Conservation (phyloP, 2,888 invertebrate species). For the Sturmia bella region DNA sequence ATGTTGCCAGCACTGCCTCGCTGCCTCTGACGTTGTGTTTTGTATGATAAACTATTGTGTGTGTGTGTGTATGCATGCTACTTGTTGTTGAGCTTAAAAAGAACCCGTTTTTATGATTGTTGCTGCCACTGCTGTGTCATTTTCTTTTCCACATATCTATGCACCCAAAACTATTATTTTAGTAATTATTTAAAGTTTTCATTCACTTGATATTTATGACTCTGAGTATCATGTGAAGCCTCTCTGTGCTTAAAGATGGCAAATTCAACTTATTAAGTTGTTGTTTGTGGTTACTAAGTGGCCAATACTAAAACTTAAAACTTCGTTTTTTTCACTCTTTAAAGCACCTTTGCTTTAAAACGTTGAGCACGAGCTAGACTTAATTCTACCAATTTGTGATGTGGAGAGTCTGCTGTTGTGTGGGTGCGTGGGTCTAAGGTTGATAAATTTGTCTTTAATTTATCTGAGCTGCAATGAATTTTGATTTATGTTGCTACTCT, state of each 20-base stretch:
- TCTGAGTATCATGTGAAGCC: neutral
- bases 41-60: slow-evolving; percentile 35
- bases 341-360: neutral
- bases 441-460: slow-evolving; percentile 46
- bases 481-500: slow-evolving; percentile 78
- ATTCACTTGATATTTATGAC: slow-evolving; percentile 33
- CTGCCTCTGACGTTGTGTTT: slow-evolving; percentile 29
- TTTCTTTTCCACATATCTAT: slow-evolving; percentile 5
- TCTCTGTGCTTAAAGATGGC: neutral
- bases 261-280: slow-evolving; percentile 42
- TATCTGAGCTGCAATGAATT: slow-evolving; percentile 73
- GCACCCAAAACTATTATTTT: slow-evolving; percentile 49
- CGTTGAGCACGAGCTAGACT: neutral
- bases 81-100: slow-evolving; percentile 44
- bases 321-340: slow-evolving; percentile 57
- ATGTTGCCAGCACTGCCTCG: slow-evolving; percentile 42
- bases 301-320: slow-evolving; percentile 35
- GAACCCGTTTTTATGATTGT: slow-evolving; percentile 35
- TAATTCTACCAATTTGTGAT: slow-evolving; percentile 27
- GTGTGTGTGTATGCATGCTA: slow-evolving; percentile 29
- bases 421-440: slow-evolving; percentile 71
- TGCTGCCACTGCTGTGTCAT: slow-evolving; percentile 64
- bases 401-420: slow-evolving; percentile 46
- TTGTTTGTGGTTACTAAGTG: slow-evolving; percentile 50
- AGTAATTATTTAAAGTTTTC: slow-evolving; percentile 69